phyloP scores from a whole-genome alignment of 1,140 invertebrate species.

The Ips nitidus region DNA sequence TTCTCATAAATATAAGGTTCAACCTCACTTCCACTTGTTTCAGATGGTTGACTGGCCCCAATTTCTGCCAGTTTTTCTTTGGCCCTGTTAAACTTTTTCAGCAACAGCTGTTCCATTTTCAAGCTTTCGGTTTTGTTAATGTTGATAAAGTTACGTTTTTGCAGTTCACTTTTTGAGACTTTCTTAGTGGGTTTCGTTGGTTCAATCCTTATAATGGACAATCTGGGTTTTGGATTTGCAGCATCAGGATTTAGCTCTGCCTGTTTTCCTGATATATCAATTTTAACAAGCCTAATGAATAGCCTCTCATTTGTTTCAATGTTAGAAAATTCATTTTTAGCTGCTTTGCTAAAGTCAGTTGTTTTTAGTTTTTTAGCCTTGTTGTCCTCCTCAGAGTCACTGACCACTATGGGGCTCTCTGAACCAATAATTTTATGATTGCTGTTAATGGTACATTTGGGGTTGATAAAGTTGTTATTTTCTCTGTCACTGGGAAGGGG shows the following conservation, averaged over 20 bases:
- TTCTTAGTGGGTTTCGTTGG: slow-evolving; percentile 1
- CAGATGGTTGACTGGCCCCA: background rate
- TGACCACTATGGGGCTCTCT: too few species aligned
- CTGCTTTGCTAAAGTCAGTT: too few species aligned
- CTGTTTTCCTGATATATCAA: slow-evolving; percentile 8
- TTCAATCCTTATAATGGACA: background rate
- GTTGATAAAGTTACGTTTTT: slow-evolving; percentile 4
- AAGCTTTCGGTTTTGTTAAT: slow-evolving; percentile 16
- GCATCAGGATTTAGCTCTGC: background rate
- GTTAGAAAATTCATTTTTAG: background rate
- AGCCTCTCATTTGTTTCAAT: slow-evolving; percentile 12
- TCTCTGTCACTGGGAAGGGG: background rate
- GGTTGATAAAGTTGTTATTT: background rate
- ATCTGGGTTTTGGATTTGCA: background rate
- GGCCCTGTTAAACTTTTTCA: slow-evolving; percentile 6
- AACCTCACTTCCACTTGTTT: slow-evolving; percentile 2
- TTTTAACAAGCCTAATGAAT: slow-evolving; percentile 8
- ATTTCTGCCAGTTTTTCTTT: slow-evolving; percentile 2
- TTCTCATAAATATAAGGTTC: slow-evolving; percentile 18
- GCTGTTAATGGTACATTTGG: background rate
- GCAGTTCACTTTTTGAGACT: background rate
- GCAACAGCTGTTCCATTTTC: slow-evolving; percentile 11
- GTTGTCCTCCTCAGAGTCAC: too few species aligned
- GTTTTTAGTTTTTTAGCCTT: too few species aligned
- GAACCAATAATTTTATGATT: background rate